A percentile compares a stretch with the other conserved stretches of the same genome.
Evolutionary conservation across 2,797 vertebrate species (phyloP).

Genomic region (Myripristis murdjan): DNA sequence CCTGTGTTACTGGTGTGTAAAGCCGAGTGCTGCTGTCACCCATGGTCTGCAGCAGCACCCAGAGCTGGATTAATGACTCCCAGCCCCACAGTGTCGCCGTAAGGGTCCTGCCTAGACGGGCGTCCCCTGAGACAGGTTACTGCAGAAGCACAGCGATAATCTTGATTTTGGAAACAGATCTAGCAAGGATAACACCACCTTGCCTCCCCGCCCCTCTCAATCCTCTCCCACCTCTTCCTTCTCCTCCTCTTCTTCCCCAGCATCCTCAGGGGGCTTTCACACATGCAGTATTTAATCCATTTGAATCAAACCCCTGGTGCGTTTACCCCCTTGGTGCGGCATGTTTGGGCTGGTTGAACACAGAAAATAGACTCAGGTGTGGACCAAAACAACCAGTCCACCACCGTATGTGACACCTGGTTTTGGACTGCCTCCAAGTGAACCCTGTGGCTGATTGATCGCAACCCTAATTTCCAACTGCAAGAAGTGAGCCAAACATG

Average conservation of each 20-base stretch:
- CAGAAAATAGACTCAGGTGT: too few species aligned
- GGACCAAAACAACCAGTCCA: too few species aligned
- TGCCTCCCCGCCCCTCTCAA: conserved; percentile 6
- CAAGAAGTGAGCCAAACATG: too few species aligned
- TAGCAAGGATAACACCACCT: conserved; percentile 21
- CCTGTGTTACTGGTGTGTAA: conserved; percentile 10
- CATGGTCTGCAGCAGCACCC: conserved; percentile 45
- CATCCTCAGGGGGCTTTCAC: conserved; percentile 5
- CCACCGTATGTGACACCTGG: too few species aligned
- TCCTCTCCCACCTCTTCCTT: background rate
- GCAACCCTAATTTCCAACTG: too few species aligned
- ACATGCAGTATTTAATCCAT: too few species aligned
- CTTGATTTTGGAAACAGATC: conserved; percentile 58
- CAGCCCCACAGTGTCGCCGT: conserved; percentile 48
- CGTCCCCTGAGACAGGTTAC: conserved; percentile 54
- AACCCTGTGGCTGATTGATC: too few species aligned
- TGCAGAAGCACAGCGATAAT: conserved; percentile 55
- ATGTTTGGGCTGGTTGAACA: too few species aligned
- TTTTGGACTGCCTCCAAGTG: too few species aligned
- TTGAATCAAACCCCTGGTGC: too few species aligned
- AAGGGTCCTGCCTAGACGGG: conserved; percentile 51
- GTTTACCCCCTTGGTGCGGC: too few species aligned
- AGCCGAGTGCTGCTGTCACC: conserved; percentile 44
- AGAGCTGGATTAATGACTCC: conserved; percentile 67
- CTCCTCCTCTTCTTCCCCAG: conserved; percentile 7